These are phyloP conservation scores for Apis mellifera DNA, from an alignment of 1,140 invertebrate species.

Conservation along the genomic window Amel_HAv3.1 CM009932.2:8913501-8914000, in stretches of 20 bases:
- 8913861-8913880: conserved; percentile 15
- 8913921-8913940: neutral
- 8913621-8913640: conserved; percentile 57
- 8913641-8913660: conserved; percentile 63
- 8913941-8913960: neutral
- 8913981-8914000: neutral
- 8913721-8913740: conserved; percentile 39
- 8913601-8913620: neutral
- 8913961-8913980: neutral
- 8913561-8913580: conserved; percentile 1
- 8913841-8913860: conserved; percentile 36
- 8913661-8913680: conserved; percentile 46
- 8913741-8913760: too few species aligned
- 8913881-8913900: too few species aligned
- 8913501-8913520: conserved; percentile 46
- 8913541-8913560: neutral
- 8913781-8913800: conserved; percentile 52
- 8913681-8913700: conserved; percentile 76
- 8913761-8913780: neutral
- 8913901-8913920: neutral
- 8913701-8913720: conserved; percentile 73
- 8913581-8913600: neutral
- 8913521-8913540: conserved; percentile 54
- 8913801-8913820: conserved; percentile 4
- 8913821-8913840: conserved; percentile 37